Conservation (phyloP, 2,797 vertebrate species). For the Cossypha polioptera region DNA sequence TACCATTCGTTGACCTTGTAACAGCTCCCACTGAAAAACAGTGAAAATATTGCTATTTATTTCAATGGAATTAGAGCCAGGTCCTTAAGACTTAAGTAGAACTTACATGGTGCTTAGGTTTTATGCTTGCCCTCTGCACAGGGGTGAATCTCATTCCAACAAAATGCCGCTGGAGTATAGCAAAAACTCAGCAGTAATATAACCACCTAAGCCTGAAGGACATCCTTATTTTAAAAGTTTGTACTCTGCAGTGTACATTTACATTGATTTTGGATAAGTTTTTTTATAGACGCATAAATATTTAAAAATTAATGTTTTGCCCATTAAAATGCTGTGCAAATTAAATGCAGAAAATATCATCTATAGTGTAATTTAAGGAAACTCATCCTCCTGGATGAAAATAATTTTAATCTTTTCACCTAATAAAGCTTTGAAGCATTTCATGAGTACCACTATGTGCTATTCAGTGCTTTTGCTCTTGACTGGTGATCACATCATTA, state of each 20-base stretch:
- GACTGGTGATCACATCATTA: conserved; percentile 2
- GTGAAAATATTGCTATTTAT: conserved; percentile 41
- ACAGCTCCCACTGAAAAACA: neutral
- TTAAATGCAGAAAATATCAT: conserved; percentile 16
- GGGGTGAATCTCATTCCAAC: conserved; percentile 50
- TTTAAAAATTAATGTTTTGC: neutral
- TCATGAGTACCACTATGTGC: neutral
- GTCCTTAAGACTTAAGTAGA: conserved; percentile 36
- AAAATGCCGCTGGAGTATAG: conserved; percentile 48
- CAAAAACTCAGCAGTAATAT: conserved; percentile 41
- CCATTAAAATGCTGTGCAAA: neutral
- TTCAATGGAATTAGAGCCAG: conserved; percentile 11
- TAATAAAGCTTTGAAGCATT: conserved; percentile 20
- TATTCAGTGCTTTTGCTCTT: neutral
- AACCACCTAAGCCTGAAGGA: conserved; percentile 62
- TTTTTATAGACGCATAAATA: neutral
- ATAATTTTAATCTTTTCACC: conserved; percentile 1
- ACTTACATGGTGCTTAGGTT: conserved; percentile 48
- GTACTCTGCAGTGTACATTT: neutral
- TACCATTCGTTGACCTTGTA: conserved; percentile 9
- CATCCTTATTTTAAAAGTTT: conserved; percentile 13
- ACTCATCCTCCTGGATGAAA: neutral
- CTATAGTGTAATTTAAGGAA: neutral
- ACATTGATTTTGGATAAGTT: neutral
- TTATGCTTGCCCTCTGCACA: conserved; percentile 53